Evolutionary conservation across 2,888 invertebrate genomes (phyloP), one percentile per base, ranked within the genome.

Genomic region (Eustalomyia histrio): DNA sequence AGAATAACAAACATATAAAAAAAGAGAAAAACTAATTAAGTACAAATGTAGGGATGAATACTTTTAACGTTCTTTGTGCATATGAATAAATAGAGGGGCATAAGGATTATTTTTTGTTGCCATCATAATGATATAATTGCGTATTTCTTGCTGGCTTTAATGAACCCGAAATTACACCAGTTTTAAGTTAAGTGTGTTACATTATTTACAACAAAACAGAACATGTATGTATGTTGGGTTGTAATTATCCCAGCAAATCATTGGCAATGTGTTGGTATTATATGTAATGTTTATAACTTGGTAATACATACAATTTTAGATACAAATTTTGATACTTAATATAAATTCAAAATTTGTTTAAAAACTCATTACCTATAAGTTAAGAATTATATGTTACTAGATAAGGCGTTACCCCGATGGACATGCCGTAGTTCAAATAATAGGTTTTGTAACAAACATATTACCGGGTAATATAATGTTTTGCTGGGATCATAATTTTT

Each of bases 11-110:
- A 33, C 57, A 57, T 55, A 55, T 17, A 33, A 63, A 50, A 50
- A 16, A 21, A 43, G 4, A 39, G 39, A 29, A 58, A 73, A 58
- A 53, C 52, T 72, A 73, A 80, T 72, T 53, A 68, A 39, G 43
- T 55, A 65, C 17, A 53, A 71, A 67, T 63, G 61, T 58, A 75
- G 80, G 76, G 80, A 80, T 76, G 80, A 80, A 61, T 43, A 33
- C 52, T 9, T 52, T 39, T 8, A 14, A 52, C 18, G n/a, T n/a
- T n/a, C 43, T n/a, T 47, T n/a, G 1, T n/a, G n/a, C 6, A 47
- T 47, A 53, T 10, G 52, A 73, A 29, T 29, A 47, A 21, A 58
- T 24, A 43, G 68, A 71, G 61, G 79, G 75, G 47, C 53, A 75
- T 10, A 61, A 61, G 61, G 21, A 61, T n/a, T n/a, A 61, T 55